These are phyloP conservation scores for Lethrus apterus DNA, from an alignment of 1,140 invertebrate species.

Conservation along the genomic window DNA sequence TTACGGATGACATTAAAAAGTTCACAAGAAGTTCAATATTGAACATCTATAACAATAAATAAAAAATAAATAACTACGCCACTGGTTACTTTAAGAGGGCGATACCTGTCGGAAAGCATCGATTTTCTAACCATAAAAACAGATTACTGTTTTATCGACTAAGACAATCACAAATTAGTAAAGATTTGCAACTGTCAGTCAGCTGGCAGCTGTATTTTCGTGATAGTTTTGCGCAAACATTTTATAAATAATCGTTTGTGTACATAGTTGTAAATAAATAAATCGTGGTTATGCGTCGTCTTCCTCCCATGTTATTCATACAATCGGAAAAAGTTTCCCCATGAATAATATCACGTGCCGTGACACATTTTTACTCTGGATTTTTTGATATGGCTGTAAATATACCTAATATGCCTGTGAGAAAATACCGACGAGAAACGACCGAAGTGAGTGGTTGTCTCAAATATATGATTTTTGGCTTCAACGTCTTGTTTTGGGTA, in stretches of 20 bases:
- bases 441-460: conserved; percentile 95
- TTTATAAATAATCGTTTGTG: not conserved
- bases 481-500: conserved; percentile 97
- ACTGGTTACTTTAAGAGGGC: not conserved
- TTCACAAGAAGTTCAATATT: not conserved
- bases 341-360: too few relatives aligned
- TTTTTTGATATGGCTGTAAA: conserved; percentile 35
- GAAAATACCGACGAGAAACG: conserved; percentile 75
- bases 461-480: conserved; percentile 94
- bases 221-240: too few relatives aligned
- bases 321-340: too few relatives aligned
- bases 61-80: not conserved
- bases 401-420: conserved; percentile 47
- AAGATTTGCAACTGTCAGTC: too few relatives aligned
- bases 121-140: not conserved
- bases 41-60: not conserved
- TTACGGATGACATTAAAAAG: not conserved
- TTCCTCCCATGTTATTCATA: too few relatives aligned
- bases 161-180: not conserved
- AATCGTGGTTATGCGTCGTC: not conserved
- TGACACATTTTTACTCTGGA: too few relatives aligned
- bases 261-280: not conserved
- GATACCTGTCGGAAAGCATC: not conserved
- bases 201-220: too few relatives aligned
- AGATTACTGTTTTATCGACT: not conserved